Conservation (phyloP, 2,797 vertebrate genomes). For the Falco biarmicus region DNA sequence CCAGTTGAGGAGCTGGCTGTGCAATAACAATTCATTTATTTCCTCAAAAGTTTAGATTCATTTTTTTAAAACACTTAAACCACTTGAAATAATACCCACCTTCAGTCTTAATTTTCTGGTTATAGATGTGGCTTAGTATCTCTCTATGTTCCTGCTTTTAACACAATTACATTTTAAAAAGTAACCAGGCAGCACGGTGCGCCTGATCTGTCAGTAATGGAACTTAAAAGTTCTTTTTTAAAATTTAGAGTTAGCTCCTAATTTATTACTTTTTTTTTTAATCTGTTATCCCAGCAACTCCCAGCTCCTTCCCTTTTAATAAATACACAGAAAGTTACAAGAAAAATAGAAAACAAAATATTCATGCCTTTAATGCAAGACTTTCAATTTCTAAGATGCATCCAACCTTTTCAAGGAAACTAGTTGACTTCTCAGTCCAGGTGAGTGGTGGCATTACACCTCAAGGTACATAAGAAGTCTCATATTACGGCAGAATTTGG, state of each 20-base stretch:
- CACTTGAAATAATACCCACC: not conserved
- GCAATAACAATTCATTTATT: not conserved
- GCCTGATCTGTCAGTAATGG: not conserved
- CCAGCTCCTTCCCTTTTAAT: not conserved
- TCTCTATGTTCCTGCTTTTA: slow-evolving; percentile 19
- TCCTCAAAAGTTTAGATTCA: not conserved
- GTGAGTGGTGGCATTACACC: not conserved
- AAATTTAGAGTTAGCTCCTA: not conserved
- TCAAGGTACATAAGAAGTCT: not conserved
- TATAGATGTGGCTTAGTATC: not conserved
- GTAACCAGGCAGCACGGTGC: not conserved
- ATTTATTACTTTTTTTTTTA: not conserved
- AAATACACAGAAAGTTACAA: not conserved
- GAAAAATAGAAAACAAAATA: not conserved
- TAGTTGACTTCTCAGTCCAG: not conserved
- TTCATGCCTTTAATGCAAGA: not conserved
- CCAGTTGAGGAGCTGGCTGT: not conserved
- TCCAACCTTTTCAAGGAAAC: not conserved
- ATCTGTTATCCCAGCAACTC: not conserved
- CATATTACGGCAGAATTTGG: not conserved
- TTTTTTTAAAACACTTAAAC: not conserved
- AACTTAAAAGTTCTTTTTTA: not conserved
- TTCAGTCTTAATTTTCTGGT: not conserved
- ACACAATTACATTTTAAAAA: slow-evolving; percentile 1
- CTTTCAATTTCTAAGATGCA: not conserved